Evolutionary conservation across 2,797 vertebrate species (phyloP), one percentile per base, ranked within the genome.

Genomic region (Lagodon rhomboides): DNA sequence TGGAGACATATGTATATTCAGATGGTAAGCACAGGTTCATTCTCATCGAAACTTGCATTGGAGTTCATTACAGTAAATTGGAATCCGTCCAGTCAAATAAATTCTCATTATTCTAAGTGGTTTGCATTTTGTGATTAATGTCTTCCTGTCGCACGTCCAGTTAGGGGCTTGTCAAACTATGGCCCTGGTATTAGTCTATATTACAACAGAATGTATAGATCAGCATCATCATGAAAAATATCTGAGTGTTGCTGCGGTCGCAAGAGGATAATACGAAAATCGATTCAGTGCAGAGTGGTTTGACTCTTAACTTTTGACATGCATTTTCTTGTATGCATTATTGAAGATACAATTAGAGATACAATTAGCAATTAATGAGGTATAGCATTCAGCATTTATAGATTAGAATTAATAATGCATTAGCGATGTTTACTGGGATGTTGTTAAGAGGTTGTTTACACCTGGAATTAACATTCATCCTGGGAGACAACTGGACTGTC

Each of bases 21-120:
- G 22, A 9, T 46, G 9, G 9, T 11, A 22, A 58, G 20, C 54
- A 55, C 54, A 25, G 2, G 20, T 38, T 80, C 0, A 61, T 68
- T 86, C 78, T 73, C 67, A 75, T 78, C 34, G 69, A 60, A 53
- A 51, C 12, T 12, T 55, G 65, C 60, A 38, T 3, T 63, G 34
- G 59, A 68, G n/a, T 15, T 38, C 38, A 38, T 38, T 38, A 3
- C 3, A 23, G 1, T 64, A 34, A 11, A 34, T 23, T 63, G 8
- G 18, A 61, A 3, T 55, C 5, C 22, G 38, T 56, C 23, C 62
- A 68, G 23, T 54, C 50, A 54, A 50, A 75, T 74, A 49, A 17
- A 73, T 55, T 60, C 2, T 6, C 20, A 72, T 59, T 25, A n/a
- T 4, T 65, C 3, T 10, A 27, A 18, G 30, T 59, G 25, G 23